Evolutionary conservation across 2,113 vertebrate genomes (phyloP), one percentile per base, ranked within the genome.

Genomic region (Boleophthalmus pectinirostris): DNA sequence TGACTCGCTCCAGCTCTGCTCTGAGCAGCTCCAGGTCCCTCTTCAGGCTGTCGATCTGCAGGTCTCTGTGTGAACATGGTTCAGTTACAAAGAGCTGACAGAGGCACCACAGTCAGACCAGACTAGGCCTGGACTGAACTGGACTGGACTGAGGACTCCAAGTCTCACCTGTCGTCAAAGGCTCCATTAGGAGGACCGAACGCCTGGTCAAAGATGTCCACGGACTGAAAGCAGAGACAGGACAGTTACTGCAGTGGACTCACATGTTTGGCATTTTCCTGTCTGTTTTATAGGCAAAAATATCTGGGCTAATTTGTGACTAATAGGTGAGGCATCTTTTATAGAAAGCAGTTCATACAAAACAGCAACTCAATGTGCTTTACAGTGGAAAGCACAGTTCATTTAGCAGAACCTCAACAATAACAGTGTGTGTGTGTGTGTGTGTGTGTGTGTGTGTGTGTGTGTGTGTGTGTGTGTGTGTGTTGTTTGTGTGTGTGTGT

Each of bases 171-270:
- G 84, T 98, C 96, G 2, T 97, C 51, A 14, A 95, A 94, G 68
- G 96, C 96, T 0, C 98, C 96, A 75, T 95, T 93, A 6, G 94
- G 93, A 0, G 97, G 96, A 23, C 96, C 96, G 0, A 99, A 99
- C 0, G 96, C 90, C 91, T 96, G 96, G 71, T 98, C 96, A 68
- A 99, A 99, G 75, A 97, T 90, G 85, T 98, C 96, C 0, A 93
- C 86, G 66, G 94, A 90, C 74, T 93, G 47, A 68, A 70, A 3
- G 18, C 61, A 54, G 7, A 83, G 64, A 76, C 35, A 33, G 23
- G 14, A n/a, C 47, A 35, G 20, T 21, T 24, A 43, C 16, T 51
- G 47, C 16, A 18, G 18, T 18, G 16, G 6, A 18, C 47, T 51
- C 3, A 43, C 38, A 38, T 4, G 35, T 38, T 38, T 38, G 35